phyloP scores from a whole-genome alignment of 1,140 invertebrate species.

The Zaprionus capensis region DNA sequence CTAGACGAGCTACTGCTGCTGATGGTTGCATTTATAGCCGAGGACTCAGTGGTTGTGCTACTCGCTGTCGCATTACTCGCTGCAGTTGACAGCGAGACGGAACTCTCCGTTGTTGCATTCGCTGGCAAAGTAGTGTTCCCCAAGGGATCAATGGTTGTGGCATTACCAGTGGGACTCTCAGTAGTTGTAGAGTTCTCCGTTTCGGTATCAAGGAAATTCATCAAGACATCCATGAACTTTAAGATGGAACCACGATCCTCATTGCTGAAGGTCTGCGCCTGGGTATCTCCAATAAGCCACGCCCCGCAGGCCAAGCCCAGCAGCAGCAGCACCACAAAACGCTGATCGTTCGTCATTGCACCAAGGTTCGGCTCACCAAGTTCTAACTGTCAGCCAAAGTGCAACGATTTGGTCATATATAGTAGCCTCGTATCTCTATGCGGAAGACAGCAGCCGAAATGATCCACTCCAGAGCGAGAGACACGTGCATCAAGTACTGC shows the following conservation, averaged over 20 bases:
- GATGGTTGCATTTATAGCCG: not conserved
- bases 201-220: slow-evolving; percentile 63
- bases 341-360: slow-evolving; percentile 37
- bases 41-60: slow-evolving; percentile 9
- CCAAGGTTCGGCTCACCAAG: slow-evolving; percentile 17
- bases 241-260: slow-evolving; percentile 62
- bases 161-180: not conserved
- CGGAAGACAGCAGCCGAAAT: slow-evolving; percentile 29
- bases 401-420: slow-evolving; percentile 33
- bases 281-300: not conserved
- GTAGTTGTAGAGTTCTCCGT: slow-evolving; percentile 38
- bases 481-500: slow-evolving; percentile 19
- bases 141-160: not conserved
- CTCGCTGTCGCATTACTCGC: slow-evolving; percentile 25
- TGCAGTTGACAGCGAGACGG: slow-evolving; percentile 3
- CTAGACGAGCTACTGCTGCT: slow-evolving; percentile 3
- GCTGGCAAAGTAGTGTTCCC: slow-evolving; percentile 32
- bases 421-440: slow-evolving; percentile 33
- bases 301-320: slow-evolving; percentile 15
- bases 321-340: slow-evolving; percentile 36
- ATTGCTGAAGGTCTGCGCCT: slow-evolving; percentile 50
- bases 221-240: slow-evolving; percentile 61
- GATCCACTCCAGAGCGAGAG: not conserved
- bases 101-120: slow-evolving; percentile 16
- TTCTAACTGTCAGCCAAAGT: slow-evolving; percentile 35